phyloP scores from a whole-genome alignment of 2,888 invertebrate genomes.

The Limnephilus auricula region DNA sequence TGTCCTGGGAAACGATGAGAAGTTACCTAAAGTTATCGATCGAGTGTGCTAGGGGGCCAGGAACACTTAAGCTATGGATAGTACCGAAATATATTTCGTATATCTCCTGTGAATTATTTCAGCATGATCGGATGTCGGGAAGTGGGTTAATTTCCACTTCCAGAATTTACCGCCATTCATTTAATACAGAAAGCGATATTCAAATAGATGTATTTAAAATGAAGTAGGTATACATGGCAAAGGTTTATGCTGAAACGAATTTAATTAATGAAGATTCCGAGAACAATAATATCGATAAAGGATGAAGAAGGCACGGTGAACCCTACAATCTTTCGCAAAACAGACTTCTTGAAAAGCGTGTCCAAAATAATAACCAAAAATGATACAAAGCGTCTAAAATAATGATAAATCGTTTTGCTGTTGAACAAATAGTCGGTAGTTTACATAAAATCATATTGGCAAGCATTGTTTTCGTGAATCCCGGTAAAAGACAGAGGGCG shows the following conservation, averaged over 20 bases:
- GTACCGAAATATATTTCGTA: no score
- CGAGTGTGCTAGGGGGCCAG: no score
- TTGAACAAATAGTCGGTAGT: background rate
- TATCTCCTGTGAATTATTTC: no score
- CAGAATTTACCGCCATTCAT: no score
- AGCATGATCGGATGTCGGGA: no score
- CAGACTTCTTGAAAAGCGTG: background rate
- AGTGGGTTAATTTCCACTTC: no score
- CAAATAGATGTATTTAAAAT: no score
- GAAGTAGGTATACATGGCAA: no score
- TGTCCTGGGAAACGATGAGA: no score
- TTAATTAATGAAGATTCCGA: background rate
- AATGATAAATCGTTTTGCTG: background rate
- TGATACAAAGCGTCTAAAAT: background rate
- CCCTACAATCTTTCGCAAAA: background rate
- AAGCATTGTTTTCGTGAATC: background rate
- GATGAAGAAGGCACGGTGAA: background rate
- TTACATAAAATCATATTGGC: background rate
- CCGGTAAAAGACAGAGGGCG: background rate
- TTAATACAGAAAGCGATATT: no score
- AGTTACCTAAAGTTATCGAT: no score
- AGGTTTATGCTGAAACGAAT: background rate
- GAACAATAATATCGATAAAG: background rate
- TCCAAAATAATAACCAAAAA: background rate
- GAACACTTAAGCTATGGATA: no score